Base-by-base conservation (phyloP, 2,888 invertebrate species). In the Colletes collaris region DNA sequence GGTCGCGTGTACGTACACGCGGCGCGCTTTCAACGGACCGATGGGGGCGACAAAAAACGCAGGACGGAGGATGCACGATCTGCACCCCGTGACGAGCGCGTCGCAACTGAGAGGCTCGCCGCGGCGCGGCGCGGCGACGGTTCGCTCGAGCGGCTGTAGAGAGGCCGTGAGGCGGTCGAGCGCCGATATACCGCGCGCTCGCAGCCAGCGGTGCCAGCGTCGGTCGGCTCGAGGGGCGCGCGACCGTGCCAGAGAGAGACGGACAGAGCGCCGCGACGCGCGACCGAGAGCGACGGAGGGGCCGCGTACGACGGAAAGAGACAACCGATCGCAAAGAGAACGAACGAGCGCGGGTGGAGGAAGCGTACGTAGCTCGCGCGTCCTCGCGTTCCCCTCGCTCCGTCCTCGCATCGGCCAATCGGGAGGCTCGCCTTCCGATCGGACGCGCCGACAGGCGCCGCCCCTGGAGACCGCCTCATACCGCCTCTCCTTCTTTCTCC, bases 1-100 rank as follows among this genome's bases (percentile, higher is more conserved):
- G 37, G 37, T 70, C 78, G 74, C 73, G 76, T 60, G 58, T 46
- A 59, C 55, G 58, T 46, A 59, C 55, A 55, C 73, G 86, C 79
- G 76, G 86, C 79, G 76, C 77, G 87, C 72, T 82, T 72, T 76
- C 70, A 55, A 75, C 53, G 50, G 75, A 71, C 50, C 79, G 81
- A 73, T 58, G 70, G 40, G 72, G 56, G 72, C 69, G 73, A 63
- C 81, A 55, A 75, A 79, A 81, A 74, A 60, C 44, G 10, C 44
- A 46, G 44, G 76, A 63, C 81, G 59, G 71, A 79, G 81, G 76
- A 59, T 81, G 78, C 66, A 90, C 92, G 92, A 91, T 87, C 88
- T 91, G 89, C 90, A 92, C 92, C 92, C 93, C 91, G 92, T 92
- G 93, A 91, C 90, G 92, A 91, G 91, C 93, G 93, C 92, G 93